A percentile compares a stretch with the other conserved stretches of the same genome.
Evolutionary conservation across 2,797 vertebrate genomes (phyloP).

Genomic region (Gymnopithys bicolor): DNA sequence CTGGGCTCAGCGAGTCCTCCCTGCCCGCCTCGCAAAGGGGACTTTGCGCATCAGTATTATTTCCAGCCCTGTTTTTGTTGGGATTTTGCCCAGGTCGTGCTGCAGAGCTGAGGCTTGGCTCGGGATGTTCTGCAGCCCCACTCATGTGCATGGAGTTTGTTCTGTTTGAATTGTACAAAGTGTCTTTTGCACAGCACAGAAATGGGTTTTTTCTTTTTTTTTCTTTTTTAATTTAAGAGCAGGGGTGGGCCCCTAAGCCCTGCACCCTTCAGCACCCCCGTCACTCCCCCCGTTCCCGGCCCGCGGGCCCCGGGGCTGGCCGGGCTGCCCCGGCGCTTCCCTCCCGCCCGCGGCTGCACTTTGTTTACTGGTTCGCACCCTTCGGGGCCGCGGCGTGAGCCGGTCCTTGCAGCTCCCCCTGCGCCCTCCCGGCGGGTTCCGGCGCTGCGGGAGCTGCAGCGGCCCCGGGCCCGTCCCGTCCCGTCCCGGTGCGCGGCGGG

Average conservation of each 20-base stretch:
- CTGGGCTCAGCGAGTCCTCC: constrained; percentile 56
- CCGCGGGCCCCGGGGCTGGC: not conserved
- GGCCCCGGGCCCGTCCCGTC: not conserved
- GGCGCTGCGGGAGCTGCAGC: not conserved
- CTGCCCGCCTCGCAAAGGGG: constrained; percentile 39
- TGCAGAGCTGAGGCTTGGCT: not conserved
- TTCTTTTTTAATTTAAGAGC: constrained; percentile 43
- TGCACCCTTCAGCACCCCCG: not conserved
- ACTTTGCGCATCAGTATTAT: constrained; percentile 73
- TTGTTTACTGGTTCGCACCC: constrained; percentile 70
- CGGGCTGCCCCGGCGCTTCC: not conserved
- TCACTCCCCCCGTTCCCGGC: not conserved
- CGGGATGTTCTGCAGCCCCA: not conserved
- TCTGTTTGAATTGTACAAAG: constrained; percentile 73
- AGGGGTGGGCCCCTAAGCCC: not conserved
- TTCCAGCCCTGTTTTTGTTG: constrained; percentile 57
- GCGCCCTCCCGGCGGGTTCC: no score
- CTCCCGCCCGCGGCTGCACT: constrained; percentile 11
- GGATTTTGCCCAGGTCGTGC: constrained; percentile 41
- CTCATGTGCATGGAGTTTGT: constrained; percentile 68
- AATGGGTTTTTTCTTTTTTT: not conserved
- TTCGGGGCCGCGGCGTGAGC: not conserved
- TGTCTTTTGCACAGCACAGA: constrained; percentile 73
- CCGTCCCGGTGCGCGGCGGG: not conserved
- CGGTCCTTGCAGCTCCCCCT: not conserved